Evolutionary conservation across 2,113 vertebrate species (phyloP), one percentile per base, ranked within the genome.

Genomic region (Saccopteryx leptura): DNA sequence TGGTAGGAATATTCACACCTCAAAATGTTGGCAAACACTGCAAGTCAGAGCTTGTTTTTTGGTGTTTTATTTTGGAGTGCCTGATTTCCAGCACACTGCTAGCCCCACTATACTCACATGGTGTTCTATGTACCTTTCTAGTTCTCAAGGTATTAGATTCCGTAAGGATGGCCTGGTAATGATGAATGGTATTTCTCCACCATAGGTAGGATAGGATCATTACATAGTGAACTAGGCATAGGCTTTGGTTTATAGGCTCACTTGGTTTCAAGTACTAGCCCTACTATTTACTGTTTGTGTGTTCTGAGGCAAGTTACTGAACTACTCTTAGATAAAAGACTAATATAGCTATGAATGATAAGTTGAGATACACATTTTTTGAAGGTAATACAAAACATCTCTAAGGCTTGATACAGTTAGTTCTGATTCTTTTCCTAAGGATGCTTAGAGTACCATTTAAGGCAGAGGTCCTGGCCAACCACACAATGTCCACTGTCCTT

Each of bases 361-460:
- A 95, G 31, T 71, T 72, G 50, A 85, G 33, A 91, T 24, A 33
- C 28, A 84, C 19, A 80, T 68, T 33, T 90, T 90, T 80, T 48
- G 66, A 88, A 91, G 7, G 24, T 56, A 89, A 58, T 58, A 69
- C 1, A 63, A 81, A 88, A 84, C 39, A 26, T 33, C n/a, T 48
- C n/a, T 46, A 39, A 56, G 28, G 18, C 15, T 85, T 18, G 19
- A 28, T 68, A 76, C 2, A 33, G 1, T 78, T 88, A n/a, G 8
- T 88, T 72, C 24, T 74, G 28, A 65, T 31, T 13, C 19, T 78
- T 66, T 26, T 2, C 31, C 28, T 56, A 50, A 50, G 8, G 21
- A 48, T 63, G 8, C 14, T 95, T 81, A 74, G 71, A 92, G 24
- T 8, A 56, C 1, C 26, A 2, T 39, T 31, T 46, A 54, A 87